Percentiles rank a stretch among this genome's conserved stretches.
Evolutionary conservation across 1,140 invertebrate genomes (phyloP).

Genomic region (Odontomachus brunneus): DNA sequence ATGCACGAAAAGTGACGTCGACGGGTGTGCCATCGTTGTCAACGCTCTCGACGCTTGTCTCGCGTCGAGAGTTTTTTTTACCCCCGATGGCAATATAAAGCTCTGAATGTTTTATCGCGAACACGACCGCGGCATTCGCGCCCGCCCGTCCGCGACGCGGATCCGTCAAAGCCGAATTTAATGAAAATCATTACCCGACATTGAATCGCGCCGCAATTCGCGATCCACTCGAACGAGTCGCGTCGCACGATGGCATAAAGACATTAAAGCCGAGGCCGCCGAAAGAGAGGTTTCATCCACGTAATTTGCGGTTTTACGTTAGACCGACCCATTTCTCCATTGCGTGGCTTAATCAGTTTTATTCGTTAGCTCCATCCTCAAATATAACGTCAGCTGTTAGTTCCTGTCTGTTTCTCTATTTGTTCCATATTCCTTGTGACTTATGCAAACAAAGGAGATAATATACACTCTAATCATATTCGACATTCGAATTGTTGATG

Average conservation of each 20-base stretch:
- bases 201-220: slow-evolving; percentile 7
- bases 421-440: too few species aligned
- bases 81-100: slow-evolving; percentile 51
- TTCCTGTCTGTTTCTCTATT: too few species aligned
- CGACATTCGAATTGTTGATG: too few species aligned
- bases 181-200: slow-evolving; percentile 49
- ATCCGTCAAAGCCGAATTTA: slow-evolving; percentile 53
- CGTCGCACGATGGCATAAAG: background rate
- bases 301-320: too few species aligned
- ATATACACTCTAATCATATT: too few species aligned
- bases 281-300: background rate
- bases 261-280: background rate
- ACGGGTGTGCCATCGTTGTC: background rate
- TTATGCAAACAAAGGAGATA: too few species aligned
- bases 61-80: slow-evolving; percentile 15
- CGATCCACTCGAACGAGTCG: background rate
- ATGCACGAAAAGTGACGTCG: slow-evolving; percentile 55
- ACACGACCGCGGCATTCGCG: slow-evolving; percentile 24
- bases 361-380: too few species aligned
- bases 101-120: slow-evolving; percentile 54
- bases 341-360: too few species aligned
- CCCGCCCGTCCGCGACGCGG: background rate
- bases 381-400: too few species aligned
- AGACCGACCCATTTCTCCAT: too few species aligned
- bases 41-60: slow-evolving; percentile 7